A percentile compares a stretch with the other conserved stretches of the same genome.
phyloP scores from a whole-genome alignment of 1,140 invertebrate species.

The Drosophila ogumai region DNA sequence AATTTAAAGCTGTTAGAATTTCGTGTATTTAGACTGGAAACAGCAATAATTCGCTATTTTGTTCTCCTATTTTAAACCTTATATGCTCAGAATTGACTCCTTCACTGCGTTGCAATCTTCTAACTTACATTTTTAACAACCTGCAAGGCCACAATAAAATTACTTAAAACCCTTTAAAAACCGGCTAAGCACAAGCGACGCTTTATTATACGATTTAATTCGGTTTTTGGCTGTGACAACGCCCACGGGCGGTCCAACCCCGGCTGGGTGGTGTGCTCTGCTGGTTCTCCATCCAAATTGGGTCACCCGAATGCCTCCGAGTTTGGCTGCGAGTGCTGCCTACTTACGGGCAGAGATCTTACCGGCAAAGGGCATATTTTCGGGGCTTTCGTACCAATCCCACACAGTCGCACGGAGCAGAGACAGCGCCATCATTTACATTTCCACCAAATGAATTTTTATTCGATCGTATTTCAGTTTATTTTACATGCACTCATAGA shows the following conservation, averaged over 20 bases:
- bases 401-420: background rate
- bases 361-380: conserved; percentile 19
- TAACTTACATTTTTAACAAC: too few relatives aligned
- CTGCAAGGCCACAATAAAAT: too few relatives aligned
- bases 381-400: background rate
- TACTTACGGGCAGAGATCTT: conserved; percentile 27
- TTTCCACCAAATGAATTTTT: conserved; percentile 50
- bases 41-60: too few relatives aligned
- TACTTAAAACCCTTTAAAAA: background rate
- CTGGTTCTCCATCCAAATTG: conserved; percentile 23
- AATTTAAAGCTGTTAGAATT: too few relatives aligned
- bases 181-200: background rate
- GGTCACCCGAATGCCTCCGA: conserved; percentile 21
- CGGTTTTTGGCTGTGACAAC: conserved; percentile 1
- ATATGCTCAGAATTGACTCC: too few relatives aligned
- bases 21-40: too few relatives aligned
- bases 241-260: conserved; percentile 6
- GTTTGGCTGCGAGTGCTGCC: background rate
- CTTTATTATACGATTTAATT: conserved; percentile 7
- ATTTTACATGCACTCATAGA: conserved; percentile 45
- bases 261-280: background rate
- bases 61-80: too few relatives aligned
- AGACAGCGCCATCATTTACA: conserved; percentile 5
- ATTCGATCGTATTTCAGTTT: conserved; percentile 44
- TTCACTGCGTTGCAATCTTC: too few relatives aligned